Conservation (phyloP, 2,113 vertebrate genomes). For the Acinonyx jubatus region DNA sequence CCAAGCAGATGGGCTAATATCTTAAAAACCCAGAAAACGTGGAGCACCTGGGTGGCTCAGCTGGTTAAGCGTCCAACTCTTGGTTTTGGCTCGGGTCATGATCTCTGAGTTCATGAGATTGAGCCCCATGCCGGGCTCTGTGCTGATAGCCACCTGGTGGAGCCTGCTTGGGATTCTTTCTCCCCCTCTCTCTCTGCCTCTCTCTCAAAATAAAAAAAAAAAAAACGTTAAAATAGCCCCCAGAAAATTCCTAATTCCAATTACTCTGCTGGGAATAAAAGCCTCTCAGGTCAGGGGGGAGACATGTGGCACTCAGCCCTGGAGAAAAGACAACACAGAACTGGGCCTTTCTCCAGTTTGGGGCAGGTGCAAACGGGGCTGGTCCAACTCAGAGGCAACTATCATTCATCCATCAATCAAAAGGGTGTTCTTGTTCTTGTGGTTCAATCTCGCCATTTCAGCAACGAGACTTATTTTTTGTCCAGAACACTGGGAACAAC, state of each 20-base stretch:
- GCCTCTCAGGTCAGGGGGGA: background rate
- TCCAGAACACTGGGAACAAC: background rate
- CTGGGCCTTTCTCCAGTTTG: background rate
- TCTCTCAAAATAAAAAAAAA: too few species aligned
- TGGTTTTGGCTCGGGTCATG: too few species aligned
- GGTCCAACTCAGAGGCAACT: fast-evolving
- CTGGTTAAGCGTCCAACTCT: too few species aligned
- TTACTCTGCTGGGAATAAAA: background rate
- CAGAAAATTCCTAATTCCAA: background rate
- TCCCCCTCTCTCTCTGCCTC: too few species aligned
- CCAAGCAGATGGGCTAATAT: background rate
- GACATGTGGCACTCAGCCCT: background rate
- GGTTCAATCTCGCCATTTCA: background rate
- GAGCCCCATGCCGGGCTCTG: too few species aligned
- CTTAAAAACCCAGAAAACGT: background rate
- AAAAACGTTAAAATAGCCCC: too few species aligned
- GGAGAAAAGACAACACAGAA: background rate
- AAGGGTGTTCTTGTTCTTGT: background rate
- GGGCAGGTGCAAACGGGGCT: too few species aligned
- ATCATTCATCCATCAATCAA: background rate
- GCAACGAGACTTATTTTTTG: background rate
- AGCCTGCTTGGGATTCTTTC: too few species aligned
- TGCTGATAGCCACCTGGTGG: too few species aligned
- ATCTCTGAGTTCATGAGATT: too few species aligned
- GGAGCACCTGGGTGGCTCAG: too few species aligned